Conservation (phyloP, 1,140 invertebrate genomes). For the Idris sp. region DNA sequence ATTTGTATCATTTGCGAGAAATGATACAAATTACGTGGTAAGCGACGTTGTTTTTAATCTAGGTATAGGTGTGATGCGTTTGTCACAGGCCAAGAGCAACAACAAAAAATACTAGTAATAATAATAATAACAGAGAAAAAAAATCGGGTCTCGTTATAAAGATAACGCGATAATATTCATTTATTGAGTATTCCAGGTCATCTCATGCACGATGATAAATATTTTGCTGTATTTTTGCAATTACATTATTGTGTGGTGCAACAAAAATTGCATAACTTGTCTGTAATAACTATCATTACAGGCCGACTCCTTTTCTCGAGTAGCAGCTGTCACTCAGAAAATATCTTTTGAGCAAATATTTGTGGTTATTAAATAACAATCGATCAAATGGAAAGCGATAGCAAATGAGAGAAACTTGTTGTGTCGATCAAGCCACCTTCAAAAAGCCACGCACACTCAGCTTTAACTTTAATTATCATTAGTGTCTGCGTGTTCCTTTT, state of each 20-base stretch:
- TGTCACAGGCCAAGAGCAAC: no score
- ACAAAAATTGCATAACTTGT: slow-evolving; percentile 17
- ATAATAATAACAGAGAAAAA: no score
- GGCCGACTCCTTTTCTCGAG: slow-evolving; percentile 2
- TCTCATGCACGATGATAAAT: slow-evolving; percentile 2
- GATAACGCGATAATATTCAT: slow-evolving; percentile 28
- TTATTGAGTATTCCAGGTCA: slow-evolving; percentile 15
- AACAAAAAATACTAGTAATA: no score
- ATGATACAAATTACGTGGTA: slow-evolving; percentile 58
- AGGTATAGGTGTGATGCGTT: slow-evolving; percentile 25
- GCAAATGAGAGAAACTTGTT: background rate
- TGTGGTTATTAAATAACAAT: slow-evolving; percentile 9
- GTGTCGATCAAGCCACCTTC: background rate
- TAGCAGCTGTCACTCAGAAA: background rate
- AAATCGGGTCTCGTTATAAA: slow-evolving; percentile 17
- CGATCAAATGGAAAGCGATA: slow-evolving; percentile 5
- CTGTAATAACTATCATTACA: slow-evolving; percentile 36
- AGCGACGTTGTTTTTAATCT: slow-evolving; percentile 54
- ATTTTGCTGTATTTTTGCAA: slow-evolving; percentile 1
- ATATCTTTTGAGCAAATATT: slow-evolving; percentile 9
- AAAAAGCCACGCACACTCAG: slow-evolving; percentile 12
- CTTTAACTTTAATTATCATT: slow-evolving; percentile 32
- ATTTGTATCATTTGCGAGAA: slow-evolving; percentile 56
- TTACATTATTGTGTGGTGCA: slow-evolving; percentile 6
- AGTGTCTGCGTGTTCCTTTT: no score